Percentiles rank a stretch among this genome's conserved stretches.
These are phyloP conservation scores for Strigops habroptila DNA, from an alignment of 2,113 vertebrate species.

Conservation along the genomic window DNA sequence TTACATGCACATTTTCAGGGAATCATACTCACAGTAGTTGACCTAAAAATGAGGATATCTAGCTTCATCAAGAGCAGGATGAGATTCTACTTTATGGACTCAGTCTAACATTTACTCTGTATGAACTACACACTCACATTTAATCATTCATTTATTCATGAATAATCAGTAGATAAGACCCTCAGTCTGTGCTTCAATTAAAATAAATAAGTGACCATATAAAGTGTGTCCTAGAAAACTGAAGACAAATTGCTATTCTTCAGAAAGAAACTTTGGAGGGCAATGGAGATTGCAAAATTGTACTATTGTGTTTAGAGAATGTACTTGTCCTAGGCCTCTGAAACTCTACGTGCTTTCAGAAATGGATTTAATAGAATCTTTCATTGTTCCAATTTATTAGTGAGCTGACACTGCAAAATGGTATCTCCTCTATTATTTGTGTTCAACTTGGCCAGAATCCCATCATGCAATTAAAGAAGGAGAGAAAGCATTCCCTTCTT, in stretches of 20 bases:
- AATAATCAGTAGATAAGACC: neutral
- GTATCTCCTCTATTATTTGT: slow-evolving; percentile 6
- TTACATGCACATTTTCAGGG: neutral
- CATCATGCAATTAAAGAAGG: neutral
- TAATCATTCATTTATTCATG: slow-evolving; percentile 32
- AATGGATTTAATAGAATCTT: slow-evolving; percentile 28
- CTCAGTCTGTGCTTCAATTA: neutral
- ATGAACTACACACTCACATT: neutral
- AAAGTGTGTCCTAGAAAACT: neutral
- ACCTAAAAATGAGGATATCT: neutral
- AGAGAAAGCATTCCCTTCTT: neutral
- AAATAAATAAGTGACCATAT: neutral
- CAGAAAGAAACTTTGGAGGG: neutral
- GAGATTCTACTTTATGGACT: neutral
- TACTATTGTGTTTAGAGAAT: neutral
- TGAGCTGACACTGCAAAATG: slow-evolving; percentile 3
- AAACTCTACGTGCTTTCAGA: slow-evolving; percentile 18
- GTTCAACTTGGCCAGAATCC: slow-evolving; percentile 1
- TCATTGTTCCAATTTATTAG: slow-evolving; percentile 33
- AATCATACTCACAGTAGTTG: neutral
- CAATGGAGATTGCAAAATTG: neutral
- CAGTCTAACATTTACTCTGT: neutral
- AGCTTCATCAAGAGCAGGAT: neutral
- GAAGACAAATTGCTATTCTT: neutral
- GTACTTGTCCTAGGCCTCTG: neutral